Percentiles rank a stretch among this genome's conserved stretches.
Conservation (phyloP, 2,888 invertebrate species). For the Mythimna ferrago region DNA sequence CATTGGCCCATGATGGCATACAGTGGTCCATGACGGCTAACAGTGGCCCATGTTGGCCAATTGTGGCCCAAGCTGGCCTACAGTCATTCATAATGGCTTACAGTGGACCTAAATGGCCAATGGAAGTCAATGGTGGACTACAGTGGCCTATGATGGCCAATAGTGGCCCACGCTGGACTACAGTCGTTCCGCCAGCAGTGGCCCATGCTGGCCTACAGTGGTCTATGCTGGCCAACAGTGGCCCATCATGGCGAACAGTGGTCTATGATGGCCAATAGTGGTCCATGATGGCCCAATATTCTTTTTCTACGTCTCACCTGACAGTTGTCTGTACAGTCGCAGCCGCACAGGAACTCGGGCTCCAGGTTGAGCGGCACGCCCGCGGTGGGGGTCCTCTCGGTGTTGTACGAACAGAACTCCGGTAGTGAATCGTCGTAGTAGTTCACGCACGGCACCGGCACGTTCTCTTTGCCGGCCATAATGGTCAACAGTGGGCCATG, state of each 20-base stretch:
- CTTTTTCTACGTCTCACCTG: slow-evolving; percentile 78
- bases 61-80: not conserved
- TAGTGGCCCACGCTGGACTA: too few species aligned
- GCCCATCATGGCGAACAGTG: too few species aligned
- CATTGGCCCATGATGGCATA: not conserved
- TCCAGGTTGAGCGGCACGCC: slow-evolving; percentile 96
- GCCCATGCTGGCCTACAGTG: too few species aligned
- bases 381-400: slow-evolving; percentile 95
- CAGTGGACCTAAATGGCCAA: too few species aligned
- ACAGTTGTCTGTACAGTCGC: slow-evolving; percentile 98
- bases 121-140: too few species aligned
- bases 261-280: too few species aligned
- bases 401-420: slow-evolving; percentile 96
- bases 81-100: rapidly evolving
- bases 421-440: slow-evolving; percentile 96
- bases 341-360: slow-evolving; percentile 96
- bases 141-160: not conserved
- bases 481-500: not conserved
- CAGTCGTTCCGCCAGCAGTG: too few species aligned
- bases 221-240: too few species aligned
- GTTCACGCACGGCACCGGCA: slow-evolving; percentile 97
- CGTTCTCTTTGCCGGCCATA: slow-evolving; percentile 94
- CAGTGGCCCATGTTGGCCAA: not conserved
- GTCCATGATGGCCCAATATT: too few species aligned
- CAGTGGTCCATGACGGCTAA: too few species aligned